Conservation (phyloP, 1,140 invertebrate species). For the Drosophila nigrodunni region DNA sequence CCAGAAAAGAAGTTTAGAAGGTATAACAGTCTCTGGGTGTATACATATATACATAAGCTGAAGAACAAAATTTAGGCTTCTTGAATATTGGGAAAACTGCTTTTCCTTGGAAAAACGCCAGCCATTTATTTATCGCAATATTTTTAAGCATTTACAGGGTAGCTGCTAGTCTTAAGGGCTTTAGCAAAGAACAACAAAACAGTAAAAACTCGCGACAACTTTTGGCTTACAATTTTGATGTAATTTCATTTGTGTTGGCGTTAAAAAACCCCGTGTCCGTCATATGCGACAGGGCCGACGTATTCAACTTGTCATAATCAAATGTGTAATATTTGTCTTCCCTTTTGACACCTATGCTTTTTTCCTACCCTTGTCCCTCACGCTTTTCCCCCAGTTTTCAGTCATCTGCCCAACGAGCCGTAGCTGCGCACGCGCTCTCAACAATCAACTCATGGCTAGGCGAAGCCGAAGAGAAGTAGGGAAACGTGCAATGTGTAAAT, state of each 20-base stretch:
- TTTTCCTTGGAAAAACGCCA: too few species aligned
- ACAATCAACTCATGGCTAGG: not conserved
- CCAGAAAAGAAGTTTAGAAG: too few species aligned
- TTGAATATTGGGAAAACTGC: too few species aligned
- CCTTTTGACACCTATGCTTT: constrained; percentile 67
- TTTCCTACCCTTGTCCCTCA: constrained; percentile 7
- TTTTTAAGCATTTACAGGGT: not conserved
- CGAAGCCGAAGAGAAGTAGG: not conserved
- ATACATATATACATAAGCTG: too few species aligned
- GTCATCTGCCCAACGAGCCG: constrained; percentile 48
- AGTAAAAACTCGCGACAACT: constrained; percentile 33
- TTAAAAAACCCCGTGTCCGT: constrained; percentile 1
- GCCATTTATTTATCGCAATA: too few species aligned
- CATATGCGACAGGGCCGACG: not conserved
- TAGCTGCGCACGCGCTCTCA: constrained; percentile 46
- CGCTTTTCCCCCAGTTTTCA: not conserved
- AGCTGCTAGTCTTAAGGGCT: not conserved
- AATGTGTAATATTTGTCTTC: constrained; percentile 76
- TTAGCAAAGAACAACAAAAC: not conserved
- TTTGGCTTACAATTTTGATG: constrained; percentile 17
- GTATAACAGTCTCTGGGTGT: too few species aligned
- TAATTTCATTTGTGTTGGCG: constrained; percentile 46
- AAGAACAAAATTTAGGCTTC: too few species aligned
- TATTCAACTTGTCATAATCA: constrained; percentile 72
- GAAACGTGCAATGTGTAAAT: constrained; percentile 50